Evolutionary conservation across 2,797 vertebrate species (phyloP), one percentile per base, ranked within the genome.

Genomic region (Pelochelys cantorii): DNA sequence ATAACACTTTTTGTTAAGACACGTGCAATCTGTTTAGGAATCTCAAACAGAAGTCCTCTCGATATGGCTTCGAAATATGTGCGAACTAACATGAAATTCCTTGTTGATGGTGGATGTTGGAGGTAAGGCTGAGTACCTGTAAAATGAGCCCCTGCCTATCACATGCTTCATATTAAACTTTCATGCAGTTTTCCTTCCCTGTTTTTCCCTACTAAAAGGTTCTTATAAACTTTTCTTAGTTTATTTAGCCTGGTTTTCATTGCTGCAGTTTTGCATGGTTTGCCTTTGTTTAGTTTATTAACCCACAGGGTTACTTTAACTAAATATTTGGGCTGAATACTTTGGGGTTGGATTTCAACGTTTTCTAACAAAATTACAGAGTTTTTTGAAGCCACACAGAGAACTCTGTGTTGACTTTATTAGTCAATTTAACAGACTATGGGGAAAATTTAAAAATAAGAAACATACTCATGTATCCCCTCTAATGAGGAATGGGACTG

Each of bases 201-300:
- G 94, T 95, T 97, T 97, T 97, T 97, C 94, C 93, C 97, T 98
- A 93, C 97, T 96, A 98, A 98, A 98, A 98, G 97, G 97, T 98
- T 99, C 99, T 99, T 99, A 98, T 99, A 99, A 99, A 99, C 99
- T 98, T 98, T 98, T 98, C 98, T 99, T 98, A 98, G 98, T 99
- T 99, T 99, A 99, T 98, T 98, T 98, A 99, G 98, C 99, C 99
- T 99, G 99, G 99, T 98, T 99, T 99, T 99, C 99, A 99, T 99
- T 99, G 99, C 98, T 97, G 97, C 98, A 98, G 99, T 99, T 99
- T 99, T 99, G 98, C 99, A 99, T 96, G 98, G 98, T 99, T 99
- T 99, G 99, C 98, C 98, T 99, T 99, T 99, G 98, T 99, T 99
- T 99, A 98, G 98, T 99, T 99, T 99, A 99, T 99, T 99, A 99